phyloP scores from a whole-genome alignment of 2,113 vertebrate species.

The Pseudopipra pipra region DNA sequence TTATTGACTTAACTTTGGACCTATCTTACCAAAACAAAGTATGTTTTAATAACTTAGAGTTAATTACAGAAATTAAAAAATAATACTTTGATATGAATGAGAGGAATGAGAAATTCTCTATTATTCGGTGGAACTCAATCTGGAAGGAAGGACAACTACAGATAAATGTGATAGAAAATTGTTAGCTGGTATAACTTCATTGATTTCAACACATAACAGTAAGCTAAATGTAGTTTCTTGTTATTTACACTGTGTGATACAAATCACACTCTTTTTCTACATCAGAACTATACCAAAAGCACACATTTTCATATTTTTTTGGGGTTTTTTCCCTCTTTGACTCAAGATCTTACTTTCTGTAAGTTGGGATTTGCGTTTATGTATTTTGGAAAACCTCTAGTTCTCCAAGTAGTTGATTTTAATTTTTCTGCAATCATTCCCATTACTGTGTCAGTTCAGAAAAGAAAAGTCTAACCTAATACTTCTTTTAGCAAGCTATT shows the following conservation, averaged over 20 bases:
- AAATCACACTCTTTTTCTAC: not conserved
- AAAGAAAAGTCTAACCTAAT: not conserved
- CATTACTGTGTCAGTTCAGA: not conserved
- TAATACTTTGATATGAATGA: not conserved
- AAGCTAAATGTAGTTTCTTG: not conserved
- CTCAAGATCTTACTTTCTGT: not conserved
- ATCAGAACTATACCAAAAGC: not conserved
- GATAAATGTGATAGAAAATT: not conserved
- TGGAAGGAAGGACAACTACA: not conserved
- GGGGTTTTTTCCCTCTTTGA: not conserved
- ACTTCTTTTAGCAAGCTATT: not conserved
- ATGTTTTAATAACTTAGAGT: not conserved
- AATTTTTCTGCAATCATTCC: not conserved
- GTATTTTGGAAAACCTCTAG: not conserved
- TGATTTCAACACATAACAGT: not conserved
- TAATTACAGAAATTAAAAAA: not conserved
- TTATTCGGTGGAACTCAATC: not conserved
- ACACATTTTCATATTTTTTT: not conserved
- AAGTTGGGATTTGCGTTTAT: accelerated
- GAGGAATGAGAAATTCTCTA: not conserved
- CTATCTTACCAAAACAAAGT: not conserved
- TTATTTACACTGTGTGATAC: not conserved
- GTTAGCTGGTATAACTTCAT: not conserved
- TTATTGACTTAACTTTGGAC: not conserved
- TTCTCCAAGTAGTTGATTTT: not conserved